Evolutionary conservation across 2,888 invertebrate genomes (phyloP).

Genomic region (Bembecia ichneumoniformis): DNA sequence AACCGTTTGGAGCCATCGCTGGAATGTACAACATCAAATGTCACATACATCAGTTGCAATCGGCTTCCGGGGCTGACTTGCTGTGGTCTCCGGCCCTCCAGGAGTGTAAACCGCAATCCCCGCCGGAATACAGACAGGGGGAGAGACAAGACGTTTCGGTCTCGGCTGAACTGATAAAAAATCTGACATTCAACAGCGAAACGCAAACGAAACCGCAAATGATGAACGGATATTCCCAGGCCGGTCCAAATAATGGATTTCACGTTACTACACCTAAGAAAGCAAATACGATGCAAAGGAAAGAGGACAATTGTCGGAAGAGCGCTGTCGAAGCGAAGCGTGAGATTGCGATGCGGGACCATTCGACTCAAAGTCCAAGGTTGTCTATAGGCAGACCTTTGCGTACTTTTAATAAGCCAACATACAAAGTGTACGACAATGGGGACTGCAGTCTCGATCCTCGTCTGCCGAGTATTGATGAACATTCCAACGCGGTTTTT

Average conservation of each 20-base stretch:
- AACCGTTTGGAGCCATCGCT: constrained; percentile 71
- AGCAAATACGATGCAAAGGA: neutral
- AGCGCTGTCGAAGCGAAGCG: neutral
- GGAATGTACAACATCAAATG: constrained; percentile 76
- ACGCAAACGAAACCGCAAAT: neutral
- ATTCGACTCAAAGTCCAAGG: neutral
- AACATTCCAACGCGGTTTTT: constrained; percentile 43
- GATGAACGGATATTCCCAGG: neutral
- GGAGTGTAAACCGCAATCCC: constrained; percentile 35
- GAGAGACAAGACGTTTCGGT: neutral
- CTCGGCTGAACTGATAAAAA: neutral
- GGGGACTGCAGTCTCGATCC: constrained; percentile 42
- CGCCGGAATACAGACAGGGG: constrained; percentile 33
- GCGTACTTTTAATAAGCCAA: neutral
- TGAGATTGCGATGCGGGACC: neutral
- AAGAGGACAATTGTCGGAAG: neutral
- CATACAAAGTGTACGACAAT: constrained; percentile 30
- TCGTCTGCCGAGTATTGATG: constrained; percentile 51
- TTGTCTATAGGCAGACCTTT: neutral
- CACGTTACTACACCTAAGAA: neutral
- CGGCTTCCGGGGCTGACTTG: constrained; percentile 32
- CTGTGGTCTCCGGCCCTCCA: constrained; percentile 39
- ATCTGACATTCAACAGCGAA: neutral
- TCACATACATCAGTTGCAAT: constrained; percentile 40
- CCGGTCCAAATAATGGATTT: neutral